Conservation (phyloP, 1,140 invertebrate species). For the Drosophila rhopaloa region DNA sequence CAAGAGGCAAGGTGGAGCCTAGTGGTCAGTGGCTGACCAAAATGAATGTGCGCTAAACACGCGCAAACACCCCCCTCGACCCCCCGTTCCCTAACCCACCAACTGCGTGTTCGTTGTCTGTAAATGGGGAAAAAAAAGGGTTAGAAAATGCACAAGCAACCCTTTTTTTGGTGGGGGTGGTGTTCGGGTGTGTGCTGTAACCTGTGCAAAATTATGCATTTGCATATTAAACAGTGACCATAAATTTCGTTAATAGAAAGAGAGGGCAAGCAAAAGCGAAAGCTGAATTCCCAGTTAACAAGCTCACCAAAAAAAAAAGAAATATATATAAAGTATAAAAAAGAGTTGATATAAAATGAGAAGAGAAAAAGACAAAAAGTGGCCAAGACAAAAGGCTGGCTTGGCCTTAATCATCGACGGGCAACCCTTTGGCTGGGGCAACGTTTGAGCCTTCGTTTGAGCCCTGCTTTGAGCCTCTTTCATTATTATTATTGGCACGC, state of each 20-base stretch:
- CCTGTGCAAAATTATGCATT: slow-evolving; percentile 78
- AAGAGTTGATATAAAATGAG: slow-evolving; percentile 18
- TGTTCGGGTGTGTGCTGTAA: slow-evolving; percentile 5
- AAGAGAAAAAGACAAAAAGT: slow-evolving; percentile 11
- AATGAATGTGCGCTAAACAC: slow-evolving; percentile 76
- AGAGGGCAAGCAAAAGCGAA: slow-evolving; percentile 43
- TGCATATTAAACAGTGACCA: slow-evolving; percentile 78
- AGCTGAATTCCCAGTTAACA: slow-evolving; percentile 53
- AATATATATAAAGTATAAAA: slow-evolving; percentile 6
- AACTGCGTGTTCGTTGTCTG: slow-evolving; percentile 76
- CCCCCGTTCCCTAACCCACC: no score
- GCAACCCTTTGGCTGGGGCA: slow-evolving; percentile 44
- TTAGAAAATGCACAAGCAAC: slow-evolving; percentile 53
- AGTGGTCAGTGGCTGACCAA: slow-evolving; percentile 31
- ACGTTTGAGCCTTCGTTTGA: slow-evolving; percentile 30
- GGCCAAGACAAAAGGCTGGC: slow-evolving; percentile 41
- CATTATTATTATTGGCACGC: slow-evolving; percentile 82
- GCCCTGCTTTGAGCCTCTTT: slow-evolving; percentile 60
- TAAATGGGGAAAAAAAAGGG: slow-evolving; percentile 56
- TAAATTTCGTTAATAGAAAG: slow-evolving; percentile 37
- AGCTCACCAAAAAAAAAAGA: slow-evolving; percentile 19
- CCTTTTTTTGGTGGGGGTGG: slow-evolving; percentile 20
- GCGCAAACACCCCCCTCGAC: slow-evolving; percentile 32
- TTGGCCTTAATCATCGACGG: slow-evolving; percentile 51
- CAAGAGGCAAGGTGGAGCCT: slow-evolving; percentile 44